Conservation (phyloP, 2,113 vertebrate species). For the Ranitomeya imitator region DNA sequence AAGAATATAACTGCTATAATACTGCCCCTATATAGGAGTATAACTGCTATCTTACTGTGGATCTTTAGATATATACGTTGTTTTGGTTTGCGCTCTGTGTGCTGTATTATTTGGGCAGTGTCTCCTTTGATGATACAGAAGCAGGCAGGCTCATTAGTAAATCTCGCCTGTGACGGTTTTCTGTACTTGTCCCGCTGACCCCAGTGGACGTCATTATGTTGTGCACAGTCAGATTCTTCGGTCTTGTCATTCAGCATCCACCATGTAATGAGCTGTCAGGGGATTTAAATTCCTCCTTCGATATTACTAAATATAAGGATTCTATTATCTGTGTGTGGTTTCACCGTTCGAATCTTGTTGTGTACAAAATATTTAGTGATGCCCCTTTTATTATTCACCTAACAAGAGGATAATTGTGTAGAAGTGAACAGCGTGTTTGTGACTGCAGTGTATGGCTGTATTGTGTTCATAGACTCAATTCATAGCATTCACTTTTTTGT, state of each 20-base stretch:
- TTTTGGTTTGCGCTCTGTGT: not conserved
- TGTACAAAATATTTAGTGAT: not conserved
- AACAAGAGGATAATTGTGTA: not conserved
- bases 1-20: not conserved
- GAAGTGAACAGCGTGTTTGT: too few species aligned
- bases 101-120: not conserved
- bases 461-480: too few species aligned
- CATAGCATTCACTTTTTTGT: too few species aligned
- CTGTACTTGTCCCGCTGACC: not conserved
- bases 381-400: not conserved
- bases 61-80: too few species aligned
- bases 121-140: not conserved
- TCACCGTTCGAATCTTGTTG: not conserved
- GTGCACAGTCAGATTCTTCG: not conserved
- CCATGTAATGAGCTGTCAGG: not conserved
- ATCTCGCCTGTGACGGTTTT: not conserved
- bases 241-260: not conserved
- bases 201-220: not conserved
- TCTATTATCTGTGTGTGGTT: not conserved
- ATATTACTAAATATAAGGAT: not conserved
- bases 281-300: not conserved
- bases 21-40: not conserved
- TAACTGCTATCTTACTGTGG: not conserved
- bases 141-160: not conserved
- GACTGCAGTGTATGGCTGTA: too few species aligned